These are phyloP conservation scores for Chymomyza procnemis DNA, from an alignment of 2,888 invertebrate genomes.

Conservation along the genomic window DNA sequence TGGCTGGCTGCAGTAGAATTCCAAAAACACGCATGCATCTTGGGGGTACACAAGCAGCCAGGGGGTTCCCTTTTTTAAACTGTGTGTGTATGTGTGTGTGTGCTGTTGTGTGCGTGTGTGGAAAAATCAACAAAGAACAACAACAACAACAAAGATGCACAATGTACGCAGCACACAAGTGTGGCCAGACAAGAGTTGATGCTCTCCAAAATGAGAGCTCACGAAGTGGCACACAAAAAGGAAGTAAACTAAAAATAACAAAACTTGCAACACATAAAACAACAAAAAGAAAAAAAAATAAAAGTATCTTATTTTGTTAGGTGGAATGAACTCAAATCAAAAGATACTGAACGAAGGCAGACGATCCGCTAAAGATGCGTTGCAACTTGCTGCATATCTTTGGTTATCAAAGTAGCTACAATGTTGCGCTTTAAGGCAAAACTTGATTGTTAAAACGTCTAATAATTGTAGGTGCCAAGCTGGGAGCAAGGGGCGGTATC, in stretches of 20 bases:
- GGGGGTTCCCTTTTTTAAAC: neutral
- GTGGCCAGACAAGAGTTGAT: slow-evolving; percentile 10
- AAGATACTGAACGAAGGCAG: slow-evolving; percentile 24
- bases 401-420: neutral
- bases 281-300: slow-evolving; percentile 9
- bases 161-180: slow-evolving; percentile 1
- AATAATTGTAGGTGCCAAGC: slow-evolving; percentile 21
- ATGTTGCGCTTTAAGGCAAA: neutral
- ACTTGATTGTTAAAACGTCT: neutral
- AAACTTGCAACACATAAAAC: slow-evolving; percentile 24
- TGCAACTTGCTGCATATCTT: neutral
- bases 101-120: slow-evolving; percentile 16
- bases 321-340: slow-evolving; percentile 64
- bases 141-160: slow-evolving; percentile 29
- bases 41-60: neutral
- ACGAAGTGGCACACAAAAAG: slow-evolving; percentile 61
- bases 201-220: slow-evolving; percentile 15
- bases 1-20: neutral
- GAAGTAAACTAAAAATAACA: slow-evolving; percentile 71
- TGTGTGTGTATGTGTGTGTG: slow-evolving; percentile 4
- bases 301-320: slow-evolving; percentile 38
- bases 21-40: neutral
- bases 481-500: neutral
- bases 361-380: slow-evolving; percentile 19
- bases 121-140: slow-evolving; percentile 34